Percentiles rank a stretch among this genome's conserved stretches.
Conservation (phyloP, 2,113 vertebrate species). For the Triplophysa dalaica region DNA sequence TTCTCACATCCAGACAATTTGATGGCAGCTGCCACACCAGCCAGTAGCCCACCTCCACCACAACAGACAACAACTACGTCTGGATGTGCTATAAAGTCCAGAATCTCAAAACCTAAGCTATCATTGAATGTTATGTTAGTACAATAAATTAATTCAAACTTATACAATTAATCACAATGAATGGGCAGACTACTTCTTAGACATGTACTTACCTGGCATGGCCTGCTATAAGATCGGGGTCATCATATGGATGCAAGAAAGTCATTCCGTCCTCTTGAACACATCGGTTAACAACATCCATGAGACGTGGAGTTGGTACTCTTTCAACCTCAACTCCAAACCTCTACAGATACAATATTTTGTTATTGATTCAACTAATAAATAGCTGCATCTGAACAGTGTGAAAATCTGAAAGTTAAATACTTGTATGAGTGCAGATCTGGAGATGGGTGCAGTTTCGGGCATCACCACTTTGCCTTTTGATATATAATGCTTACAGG, state of each 20-base stretch:
- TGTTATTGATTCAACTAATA: neutral
- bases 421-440: slow-evolving; percentile 72
- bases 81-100: slow-evolving; percentile 67
- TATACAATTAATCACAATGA: neutral
- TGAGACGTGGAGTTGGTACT: slow-evolving; percentile 64
- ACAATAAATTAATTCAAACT: neutral
- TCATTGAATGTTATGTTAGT: neutral
- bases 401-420: neutral
- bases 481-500: slow-evolving; percentile 71
- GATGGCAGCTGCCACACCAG: slow-evolving; percentile 72
- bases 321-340: slow-evolving; percentile 74
- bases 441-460: slow-evolving; percentile 70
- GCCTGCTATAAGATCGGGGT: slow-evolving; percentile 74
- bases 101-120: slow-evolving; percentile 74
- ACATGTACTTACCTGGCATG: slow-evolving; percentile 69
- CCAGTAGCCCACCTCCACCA: slow-evolving; percentile 75
- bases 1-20: slow-evolving; percentile 70
- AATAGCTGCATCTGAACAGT: neutral
- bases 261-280: slow-evolving; percentile 71
- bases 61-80: slow-evolving; percentile 77
- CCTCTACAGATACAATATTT: slow-evolving; percentile 59
- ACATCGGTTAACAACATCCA: slow-evolving; percentile 70
- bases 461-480: slow-evolving; percentile 79
- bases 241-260: slow-evolving; percentile 74
- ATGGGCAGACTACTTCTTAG: too few species aligned